A percentile compares a stretch with the other conserved stretches of the same genome.
Evolutionary conservation across 2,113 vertebrate species (phyloP).

Genomic region (Chaetorhynchus papuensis): DNA sequence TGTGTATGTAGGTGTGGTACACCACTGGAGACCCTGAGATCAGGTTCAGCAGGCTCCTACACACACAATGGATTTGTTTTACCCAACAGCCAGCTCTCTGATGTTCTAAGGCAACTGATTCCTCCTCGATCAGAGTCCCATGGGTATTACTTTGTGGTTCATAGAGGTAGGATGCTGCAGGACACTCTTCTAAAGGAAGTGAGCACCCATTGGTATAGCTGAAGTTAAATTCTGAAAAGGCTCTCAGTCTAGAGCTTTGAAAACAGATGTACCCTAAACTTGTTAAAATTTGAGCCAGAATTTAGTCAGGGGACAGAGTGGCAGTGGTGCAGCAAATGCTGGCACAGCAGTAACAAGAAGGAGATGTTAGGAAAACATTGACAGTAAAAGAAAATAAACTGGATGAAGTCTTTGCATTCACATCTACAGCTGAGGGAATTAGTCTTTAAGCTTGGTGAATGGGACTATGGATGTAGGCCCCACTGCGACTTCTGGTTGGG

Average conservation of each 20-base stretch:
- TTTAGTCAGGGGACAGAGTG: neutral
- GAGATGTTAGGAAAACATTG: neutral
- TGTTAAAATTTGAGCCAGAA: neutral
- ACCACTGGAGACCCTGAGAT: neutral
- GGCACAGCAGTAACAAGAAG: neutral
- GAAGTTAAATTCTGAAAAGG: neutral
- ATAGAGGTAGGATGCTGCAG: neutral
- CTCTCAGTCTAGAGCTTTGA: neutral
- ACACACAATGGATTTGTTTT: neutral
- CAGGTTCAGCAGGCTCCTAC: neutral
- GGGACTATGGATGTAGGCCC: neutral
- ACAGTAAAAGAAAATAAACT: neutral
- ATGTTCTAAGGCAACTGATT: neutral
- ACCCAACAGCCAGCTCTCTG: neutral
- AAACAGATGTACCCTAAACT: neutral
- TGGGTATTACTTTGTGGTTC: neutral
- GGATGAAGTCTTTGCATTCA: neutral
- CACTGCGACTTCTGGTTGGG: neutral
- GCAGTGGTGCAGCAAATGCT: neutral
- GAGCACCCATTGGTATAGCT: neutral
- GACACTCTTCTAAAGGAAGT: neutral
- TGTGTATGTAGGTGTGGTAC: neutral
- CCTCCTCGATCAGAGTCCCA: neutral
- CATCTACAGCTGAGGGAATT: neutral
- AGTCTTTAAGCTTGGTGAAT: neutral